These are phyloP conservation scores for Odontothrips loti DNA, from an alignment of 2,888 invertebrate species.

Conservation along the genomic window DNA sequence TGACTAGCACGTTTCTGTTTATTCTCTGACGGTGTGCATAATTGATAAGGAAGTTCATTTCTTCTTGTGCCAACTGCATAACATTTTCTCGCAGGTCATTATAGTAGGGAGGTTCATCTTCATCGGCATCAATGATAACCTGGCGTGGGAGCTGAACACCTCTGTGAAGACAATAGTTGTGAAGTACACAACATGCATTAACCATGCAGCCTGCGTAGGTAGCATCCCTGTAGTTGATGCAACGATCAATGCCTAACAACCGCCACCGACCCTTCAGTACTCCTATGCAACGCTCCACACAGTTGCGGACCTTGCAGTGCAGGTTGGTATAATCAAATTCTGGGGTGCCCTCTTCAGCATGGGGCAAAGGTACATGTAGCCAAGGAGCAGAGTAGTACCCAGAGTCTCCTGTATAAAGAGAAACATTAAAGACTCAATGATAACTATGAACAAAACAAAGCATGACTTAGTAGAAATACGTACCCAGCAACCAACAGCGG, in stretches of 20 bases:
- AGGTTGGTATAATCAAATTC: not conserved
- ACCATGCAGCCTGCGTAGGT: not conserved
- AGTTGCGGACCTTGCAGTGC: not conserved
- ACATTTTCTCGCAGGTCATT: not conserved
- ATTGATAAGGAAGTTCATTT: not conserved
- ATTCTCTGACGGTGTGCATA: not conserved
- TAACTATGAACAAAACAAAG: not conserved
- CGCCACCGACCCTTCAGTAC: not conserved
- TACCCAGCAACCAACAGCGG: not conserved
- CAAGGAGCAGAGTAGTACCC: not conserved
- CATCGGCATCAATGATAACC: not conserved
- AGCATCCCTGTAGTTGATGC: not conserved
- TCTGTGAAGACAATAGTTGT: not conserved
- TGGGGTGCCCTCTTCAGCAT: not conserved
- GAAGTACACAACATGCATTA: not conserved
- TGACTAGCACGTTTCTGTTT: not conserved
- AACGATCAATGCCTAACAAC: not conserved
- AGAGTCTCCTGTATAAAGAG: not conserved
- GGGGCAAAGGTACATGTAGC: not conserved
- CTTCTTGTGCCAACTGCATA: no score
- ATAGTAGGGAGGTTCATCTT: not conserved
- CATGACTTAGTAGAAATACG: not conserved
- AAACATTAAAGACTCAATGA: not conserved
- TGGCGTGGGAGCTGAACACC: not conserved
- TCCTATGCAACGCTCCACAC: not conserved